Percentiles rank a stretch among this genome's conserved stretches.
phyloP scores from a whole-genome alignment of 2,113 vertebrate species.

The Nerophis ophidion region DNA sequence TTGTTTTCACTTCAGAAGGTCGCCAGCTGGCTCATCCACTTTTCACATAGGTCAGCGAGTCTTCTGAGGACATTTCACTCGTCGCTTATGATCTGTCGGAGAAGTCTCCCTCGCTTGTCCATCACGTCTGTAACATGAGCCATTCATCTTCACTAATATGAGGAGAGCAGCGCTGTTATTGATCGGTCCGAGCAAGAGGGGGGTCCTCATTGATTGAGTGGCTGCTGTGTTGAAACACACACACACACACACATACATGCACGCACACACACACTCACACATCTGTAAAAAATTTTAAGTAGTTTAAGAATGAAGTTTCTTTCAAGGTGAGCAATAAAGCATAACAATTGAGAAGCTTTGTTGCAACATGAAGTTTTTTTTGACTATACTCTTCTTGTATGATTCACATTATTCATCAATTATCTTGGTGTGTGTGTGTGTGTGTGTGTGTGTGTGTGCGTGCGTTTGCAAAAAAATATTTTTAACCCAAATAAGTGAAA shows the following conservation, averaged over 20 bases:
- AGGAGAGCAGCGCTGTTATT: constrained; percentile 21
- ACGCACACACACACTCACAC: too few species aligned
- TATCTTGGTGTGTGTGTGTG: too few species aligned
- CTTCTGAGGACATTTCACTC: background rate
- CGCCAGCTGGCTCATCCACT: constrained; percentile 11
- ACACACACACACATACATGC: too few species aligned
- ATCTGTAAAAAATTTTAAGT: too few species aligned
- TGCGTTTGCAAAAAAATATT: too few species aligned
- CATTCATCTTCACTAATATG: constrained; percentile 24
- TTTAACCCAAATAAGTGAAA: too few species aligned
- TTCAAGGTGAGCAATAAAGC: background rate
- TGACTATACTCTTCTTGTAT: too few species aligned
- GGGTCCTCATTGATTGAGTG: background rate
- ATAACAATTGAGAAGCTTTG: background rate
- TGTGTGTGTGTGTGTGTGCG: too few species aligned
- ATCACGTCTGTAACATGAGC: background rate
- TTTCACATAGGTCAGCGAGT: background rate
- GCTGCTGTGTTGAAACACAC: too few species aligned
- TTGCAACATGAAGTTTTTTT: too few species aligned
- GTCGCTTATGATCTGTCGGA: background rate
- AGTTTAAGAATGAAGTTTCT: background rate
- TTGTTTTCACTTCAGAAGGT: constrained; percentile 33
- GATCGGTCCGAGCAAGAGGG: constrained; percentile 18
- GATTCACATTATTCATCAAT: too few species aligned
- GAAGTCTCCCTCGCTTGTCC: background rate